Evolutionary conservation across 2,888 invertebrate species (phyloP).

Genomic region (Heliconius aoede): DNA sequence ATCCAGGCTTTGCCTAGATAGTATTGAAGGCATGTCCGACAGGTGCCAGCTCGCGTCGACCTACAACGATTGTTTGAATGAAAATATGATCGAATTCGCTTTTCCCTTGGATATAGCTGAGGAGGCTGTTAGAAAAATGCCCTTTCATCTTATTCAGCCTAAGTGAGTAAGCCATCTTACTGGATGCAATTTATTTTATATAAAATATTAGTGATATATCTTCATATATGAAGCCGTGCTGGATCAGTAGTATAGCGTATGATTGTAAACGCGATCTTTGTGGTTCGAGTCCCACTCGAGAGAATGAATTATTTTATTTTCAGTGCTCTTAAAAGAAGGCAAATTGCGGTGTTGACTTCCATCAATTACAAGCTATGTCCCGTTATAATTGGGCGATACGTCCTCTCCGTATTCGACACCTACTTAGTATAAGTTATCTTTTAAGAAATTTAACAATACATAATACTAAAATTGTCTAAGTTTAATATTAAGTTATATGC

Average conservation of each 20-base stretch:
- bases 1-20: conserved; percentile 73
- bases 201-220: background rate
- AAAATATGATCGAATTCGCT: conserved; percentile 77
- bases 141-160: conserved; percentile 76
- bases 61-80: conserved; percentile 77
- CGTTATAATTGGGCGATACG: too few relatives aligned
- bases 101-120: conserved; percentile 77
- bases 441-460: too few relatives aligned
- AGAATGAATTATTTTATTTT: background rate
- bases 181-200: background rate
- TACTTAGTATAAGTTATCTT: too few relatives aligned
- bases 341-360: too few relatives aligned
- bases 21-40: conserved; percentile 75
- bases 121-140: conserved; percentile 77
- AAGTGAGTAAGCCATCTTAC: conserved; percentile 63
- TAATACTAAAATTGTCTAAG: too few relatives aligned
- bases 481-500: too few relatives aligned
- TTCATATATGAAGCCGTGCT: background rate
- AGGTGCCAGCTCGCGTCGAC: conserved; percentile 76
- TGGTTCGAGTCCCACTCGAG: too few relatives aligned
- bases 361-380: too few relatives aligned
- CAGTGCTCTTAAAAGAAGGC: background rate
- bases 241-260: too few relatives aligned
- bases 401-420: too few relatives aligned
- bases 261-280: too few relatives aligned